Evolutionary conservation across 2,113 vertebrate genomes (phyloP).

Genomic region (Dryoscopus gambensis): DNA sequence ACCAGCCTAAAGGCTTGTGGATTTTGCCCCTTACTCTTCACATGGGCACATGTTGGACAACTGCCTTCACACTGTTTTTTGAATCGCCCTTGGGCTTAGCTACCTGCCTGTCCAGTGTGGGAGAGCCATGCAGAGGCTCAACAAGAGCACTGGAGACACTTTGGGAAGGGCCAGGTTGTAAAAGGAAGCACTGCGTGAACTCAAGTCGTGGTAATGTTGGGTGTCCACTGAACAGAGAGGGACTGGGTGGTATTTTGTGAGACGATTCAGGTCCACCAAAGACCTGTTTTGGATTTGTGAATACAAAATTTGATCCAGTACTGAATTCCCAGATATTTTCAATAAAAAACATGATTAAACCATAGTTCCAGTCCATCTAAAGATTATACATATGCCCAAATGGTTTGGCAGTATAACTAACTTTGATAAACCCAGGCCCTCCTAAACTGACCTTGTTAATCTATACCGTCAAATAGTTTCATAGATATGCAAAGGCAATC

Average conservation of each 20-base stretch:
- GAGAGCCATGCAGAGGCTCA: not conserved
- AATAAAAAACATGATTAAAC: not conserved
- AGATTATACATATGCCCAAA: not conserved
- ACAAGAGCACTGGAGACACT: not conserved
- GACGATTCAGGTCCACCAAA: not conserved
- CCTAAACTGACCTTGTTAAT: not conserved
- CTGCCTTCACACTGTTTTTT: not conserved
- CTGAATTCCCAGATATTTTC: not conserved
- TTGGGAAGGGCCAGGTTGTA: not conserved
- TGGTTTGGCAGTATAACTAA: not conserved
- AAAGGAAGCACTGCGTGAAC: not conserved
- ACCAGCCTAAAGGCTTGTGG: accelerated
- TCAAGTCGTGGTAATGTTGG: not conserved
- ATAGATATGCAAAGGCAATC: not conserved
- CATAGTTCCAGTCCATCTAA: not conserved
- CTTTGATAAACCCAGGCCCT: not conserved
- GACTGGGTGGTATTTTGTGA: not conserved
- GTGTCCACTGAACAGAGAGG: not conserved
- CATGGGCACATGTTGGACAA: not conserved
- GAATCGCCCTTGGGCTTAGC: accelerated
- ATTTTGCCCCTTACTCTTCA: not conserved
- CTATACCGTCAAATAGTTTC: not conserved
- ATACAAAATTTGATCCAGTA: not conserved
- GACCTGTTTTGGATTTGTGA: not conserved
- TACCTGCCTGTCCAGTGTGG: not conserved